phyloP scores from a whole-genome alignment of 1,140 invertebrate species.

The Lordiphosa mommai region DNA sequence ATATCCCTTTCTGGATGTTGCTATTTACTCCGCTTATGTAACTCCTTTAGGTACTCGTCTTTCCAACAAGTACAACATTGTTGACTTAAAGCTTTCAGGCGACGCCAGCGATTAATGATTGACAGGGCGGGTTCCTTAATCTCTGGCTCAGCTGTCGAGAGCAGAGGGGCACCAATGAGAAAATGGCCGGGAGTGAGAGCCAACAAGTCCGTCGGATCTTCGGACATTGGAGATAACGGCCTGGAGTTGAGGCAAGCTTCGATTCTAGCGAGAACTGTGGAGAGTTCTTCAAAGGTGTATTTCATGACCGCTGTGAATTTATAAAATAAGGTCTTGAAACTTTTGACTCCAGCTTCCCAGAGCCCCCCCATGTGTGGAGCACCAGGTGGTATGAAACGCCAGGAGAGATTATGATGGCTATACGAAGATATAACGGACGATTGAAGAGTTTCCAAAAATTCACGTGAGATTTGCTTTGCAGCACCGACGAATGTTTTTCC shows the following conservation, averaged over 20 bases:
- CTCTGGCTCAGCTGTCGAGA: not conserved
- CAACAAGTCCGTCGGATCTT: not conserved
- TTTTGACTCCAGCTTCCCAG: too few relatives aligned
- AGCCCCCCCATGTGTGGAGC: constrained; percentile 51
- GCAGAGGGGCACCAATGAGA: not conserved
- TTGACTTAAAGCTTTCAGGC: constrained; percentile 1
- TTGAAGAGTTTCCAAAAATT: too few relatives aligned
- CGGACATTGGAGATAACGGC: not conserved
- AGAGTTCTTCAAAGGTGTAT: constrained; percentile 6
- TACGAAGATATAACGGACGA: constrained; percentile 54
- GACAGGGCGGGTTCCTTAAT: constrained; percentile 2
- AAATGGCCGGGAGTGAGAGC: constrained; percentile 10
- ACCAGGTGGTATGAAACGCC: constrained; percentile 44
- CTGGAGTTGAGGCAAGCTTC: constrained; percentile 1
- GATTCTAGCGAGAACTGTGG: too few relatives aligned
- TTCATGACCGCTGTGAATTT: too few relatives aligned
- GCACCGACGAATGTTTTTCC: not conserved
- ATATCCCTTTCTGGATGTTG: not conserved
- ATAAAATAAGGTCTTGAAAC: too few relatives aligned
- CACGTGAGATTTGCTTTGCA: too few relatives aligned
- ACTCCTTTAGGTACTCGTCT: constrained; percentile 8
- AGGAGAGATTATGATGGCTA: constrained; percentile 6
- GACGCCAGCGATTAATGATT: not conserved
- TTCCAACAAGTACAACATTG: constrained; percentile 15
- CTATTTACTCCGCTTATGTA: constrained; percentile 13